A percentile compares a stretch with the other conserved stretches of the same genome.
Evolutionary conservation across 2,113 vertebrate species (phyloP).

Genomic region (Chaetops frenatus): DNA sequence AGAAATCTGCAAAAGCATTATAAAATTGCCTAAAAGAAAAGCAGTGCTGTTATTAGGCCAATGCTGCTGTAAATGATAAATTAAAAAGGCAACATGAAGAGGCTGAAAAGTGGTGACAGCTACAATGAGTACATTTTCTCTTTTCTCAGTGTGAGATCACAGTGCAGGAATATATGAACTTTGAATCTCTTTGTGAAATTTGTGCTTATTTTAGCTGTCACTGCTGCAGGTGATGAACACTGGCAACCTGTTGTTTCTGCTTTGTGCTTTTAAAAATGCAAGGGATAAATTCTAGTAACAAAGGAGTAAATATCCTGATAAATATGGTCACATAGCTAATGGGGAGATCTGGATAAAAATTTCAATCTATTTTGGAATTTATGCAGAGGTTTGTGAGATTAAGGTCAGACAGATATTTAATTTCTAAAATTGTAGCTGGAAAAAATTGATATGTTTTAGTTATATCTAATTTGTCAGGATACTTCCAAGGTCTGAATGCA

Average conservation of each 20-base stretch:
- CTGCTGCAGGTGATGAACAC: constrained; percentile 21
- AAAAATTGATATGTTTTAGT: not conserved
- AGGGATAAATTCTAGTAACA: not conserved
- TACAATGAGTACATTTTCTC: constrained; percentile 34
- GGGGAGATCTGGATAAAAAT: not conserved
- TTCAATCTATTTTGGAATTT: not conserved
- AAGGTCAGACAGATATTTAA: not conserved
- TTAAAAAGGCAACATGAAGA: constrained; percentile 48
- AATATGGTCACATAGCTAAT: not conserved
- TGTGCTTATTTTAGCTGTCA: constrained; percentile 35
- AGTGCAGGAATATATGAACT: constrained; percentile 37
- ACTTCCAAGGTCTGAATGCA: not conserved
- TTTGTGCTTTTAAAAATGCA: not conserved
- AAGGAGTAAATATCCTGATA: not conserved
- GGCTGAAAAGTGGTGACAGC: constrained; percentile 50
- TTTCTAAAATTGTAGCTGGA: not conserved
- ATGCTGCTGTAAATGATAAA: constrained; percentile 42
- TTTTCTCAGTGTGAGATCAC: constrained; percentile 46
- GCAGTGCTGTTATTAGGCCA: not conserved
- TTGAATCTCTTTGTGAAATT: constrained; percentile 47
- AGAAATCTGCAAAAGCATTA: not conserved
- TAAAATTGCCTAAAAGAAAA: not conserved
- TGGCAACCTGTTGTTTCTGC: constrained; percentile 32
- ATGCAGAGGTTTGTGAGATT: not conserved
- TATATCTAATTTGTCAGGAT: not conserved